Base-by-base conservation (phyloP, 2,797 vertebrate genomes). In the Lerista edwardsae region DNA sequence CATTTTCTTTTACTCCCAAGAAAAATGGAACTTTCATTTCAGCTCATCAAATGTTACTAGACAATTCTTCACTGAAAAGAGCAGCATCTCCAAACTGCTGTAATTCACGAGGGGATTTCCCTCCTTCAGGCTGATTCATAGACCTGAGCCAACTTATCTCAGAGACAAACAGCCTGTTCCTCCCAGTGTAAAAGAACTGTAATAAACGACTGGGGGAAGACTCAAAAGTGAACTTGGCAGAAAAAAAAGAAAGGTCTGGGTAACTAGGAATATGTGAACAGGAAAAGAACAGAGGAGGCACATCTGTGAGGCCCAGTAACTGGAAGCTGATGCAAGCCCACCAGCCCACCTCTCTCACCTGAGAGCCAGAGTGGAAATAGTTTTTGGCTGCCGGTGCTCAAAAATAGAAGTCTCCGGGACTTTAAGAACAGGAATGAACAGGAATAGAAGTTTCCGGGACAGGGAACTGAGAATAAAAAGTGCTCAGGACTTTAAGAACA, bases 121-220 rank as follows among this genome's bases (percentile, higher is more conserved):
- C 31, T 68, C 57, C 69, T 84, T 82, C 62, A 64, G 59, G 57
- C 14, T 69, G 64, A 79, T 71, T 51, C 75, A 29, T 15, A 83
- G 74, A 78, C 65, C 1, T 69, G 17, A 17, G 17, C 12, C 86
- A 8, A 17, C 82, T 77, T 76, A 87, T 89, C 39, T 79, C 84
- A 34, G 61, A 79, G 83, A 80, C 57, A 74, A 90, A 17, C 75
- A 91, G 84, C 86, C 86, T 75, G 59, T 75, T 85, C 23, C 64
- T 88, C 89, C 51, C 83, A 83, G 86, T 59, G 82, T 84, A 83
- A 41, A 73, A 91, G 27, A 47, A 83, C 82, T 41, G 82, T 0
- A 80, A 82, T 41, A 72, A 85, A 80, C 86, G 87, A 31, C 8
- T 34, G 64, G 71, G 36, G 57, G 41, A 11, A 25, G 21, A 47